A percentile compares a stretch with the other conserved stretches of the same genome.
phyloP scores from a whole-genome alignment of 2,888 invertebrate species.

The Pandemis cinnamomeana region DNA sequence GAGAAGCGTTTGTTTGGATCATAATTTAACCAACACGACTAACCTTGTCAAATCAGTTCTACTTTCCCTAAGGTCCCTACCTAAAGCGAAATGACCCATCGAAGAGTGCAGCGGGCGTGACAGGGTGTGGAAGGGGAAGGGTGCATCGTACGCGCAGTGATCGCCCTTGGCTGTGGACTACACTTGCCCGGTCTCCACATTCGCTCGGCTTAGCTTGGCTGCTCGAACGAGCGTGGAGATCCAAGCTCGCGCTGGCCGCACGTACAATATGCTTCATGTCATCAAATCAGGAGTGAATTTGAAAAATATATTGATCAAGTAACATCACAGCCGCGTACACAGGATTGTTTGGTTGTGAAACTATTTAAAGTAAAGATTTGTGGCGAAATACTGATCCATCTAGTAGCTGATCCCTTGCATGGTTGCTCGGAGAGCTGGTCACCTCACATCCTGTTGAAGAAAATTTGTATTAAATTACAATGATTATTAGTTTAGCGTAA shows the following conservation, averaged over 20 bases:
- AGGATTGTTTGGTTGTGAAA: slow-evolving; percentile 21
- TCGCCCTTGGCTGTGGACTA: slow-evolving; percentile 77
- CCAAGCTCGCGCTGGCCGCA: slow-evolving; percentile 65
- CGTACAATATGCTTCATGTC: slow-evolving; percentile 56
- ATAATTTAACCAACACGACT: background rate
- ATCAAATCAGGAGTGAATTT: slow-evolving; percentile 28
- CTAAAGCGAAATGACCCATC: slow-evolving; percentile 73
- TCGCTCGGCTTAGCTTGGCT: slow-evolving; percentile 47
- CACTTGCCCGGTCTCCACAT: slow-evolving; percentile 63
- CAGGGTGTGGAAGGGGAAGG: slow-evolving; percentile 34
- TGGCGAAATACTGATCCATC: slow-evolving; percentile 38
- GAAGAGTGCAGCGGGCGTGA: slow-evolving; percentile 54
- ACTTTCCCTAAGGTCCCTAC: slow-evolving; percentile 48
- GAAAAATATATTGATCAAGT: slow-evolving; percentile 17
- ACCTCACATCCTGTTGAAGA: slow-evolving; percentile 37
- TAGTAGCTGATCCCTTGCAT: background rate
- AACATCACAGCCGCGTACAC: slow-evolving; percentile 55
- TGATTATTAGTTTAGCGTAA: background rate
- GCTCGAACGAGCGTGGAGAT: slow-evolving; percentile 55
- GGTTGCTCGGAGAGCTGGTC: slow-evolving; percentile 9
- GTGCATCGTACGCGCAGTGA: slow-evolving; percentile 65
- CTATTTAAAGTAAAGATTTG: slow-evolving; percentile 8
- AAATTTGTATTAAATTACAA: background rate
- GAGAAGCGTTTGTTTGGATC: background rate
- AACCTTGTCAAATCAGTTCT: background rate